Conservation (phyloP, 2,113 vertebrate genomes). For the Corvus hawaiiensis region DNA sequence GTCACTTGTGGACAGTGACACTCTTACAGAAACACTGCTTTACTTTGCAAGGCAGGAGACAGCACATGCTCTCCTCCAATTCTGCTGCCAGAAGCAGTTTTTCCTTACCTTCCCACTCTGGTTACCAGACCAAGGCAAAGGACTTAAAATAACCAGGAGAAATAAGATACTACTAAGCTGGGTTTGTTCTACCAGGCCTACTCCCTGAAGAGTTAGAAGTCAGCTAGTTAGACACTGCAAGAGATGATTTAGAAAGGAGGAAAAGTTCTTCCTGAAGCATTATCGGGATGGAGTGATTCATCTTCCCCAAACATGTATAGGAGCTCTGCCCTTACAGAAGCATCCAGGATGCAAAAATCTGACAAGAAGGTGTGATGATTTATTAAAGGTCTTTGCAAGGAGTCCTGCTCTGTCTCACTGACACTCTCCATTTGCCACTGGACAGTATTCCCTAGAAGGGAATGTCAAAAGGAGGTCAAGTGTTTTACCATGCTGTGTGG, state of each 20-base stretch:
- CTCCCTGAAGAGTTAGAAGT: neutral
- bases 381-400: neutral
- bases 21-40: fast-evolving
- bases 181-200: neutral
- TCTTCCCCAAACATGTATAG: neutral
- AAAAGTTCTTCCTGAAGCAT: neutral
- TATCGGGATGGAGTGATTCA: neutral
- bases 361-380: neutral
- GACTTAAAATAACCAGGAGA: neutral
- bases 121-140: neutral
- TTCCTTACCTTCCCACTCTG: neutral
- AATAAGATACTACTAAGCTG: neutral
- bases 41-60: neutral
- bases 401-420: neutral
- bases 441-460: neutral
- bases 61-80: fast-evolving
- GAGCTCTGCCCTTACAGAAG: neutral
- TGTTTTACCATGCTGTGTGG: fast-evolving
- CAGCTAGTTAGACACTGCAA: neutral
- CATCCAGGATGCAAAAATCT: neutral
- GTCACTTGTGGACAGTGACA: neutral
- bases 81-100: neutral
- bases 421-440: neutral
- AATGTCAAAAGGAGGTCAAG: neutral
- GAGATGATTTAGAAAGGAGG: neutral